Evolutionary conservation across 2,888 invertebrate genomes (phyloP).

Genomic region (Doris montereyensis): DNA sequence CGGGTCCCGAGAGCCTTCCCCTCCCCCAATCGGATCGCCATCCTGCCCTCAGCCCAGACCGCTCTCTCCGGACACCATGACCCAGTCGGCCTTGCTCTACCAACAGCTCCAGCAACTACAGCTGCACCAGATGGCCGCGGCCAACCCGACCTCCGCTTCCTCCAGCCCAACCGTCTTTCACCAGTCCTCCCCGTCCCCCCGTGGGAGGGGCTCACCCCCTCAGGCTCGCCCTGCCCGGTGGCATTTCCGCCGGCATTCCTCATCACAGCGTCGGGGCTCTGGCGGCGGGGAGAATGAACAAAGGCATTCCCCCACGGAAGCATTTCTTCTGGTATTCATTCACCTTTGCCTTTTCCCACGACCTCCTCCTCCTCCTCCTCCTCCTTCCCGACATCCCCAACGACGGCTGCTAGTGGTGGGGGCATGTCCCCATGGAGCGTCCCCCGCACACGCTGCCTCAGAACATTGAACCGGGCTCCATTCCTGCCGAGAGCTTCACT

Average conservation of each 20-base stretch:
- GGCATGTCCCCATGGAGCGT: too few relatives aligned
- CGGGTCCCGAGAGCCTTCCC: conserved; percentile 58
- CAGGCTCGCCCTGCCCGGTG: neutral
- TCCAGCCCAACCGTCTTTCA: too few relatives aligned
- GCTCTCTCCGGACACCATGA: conserved; percentile 48
- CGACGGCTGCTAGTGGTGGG: neutral
- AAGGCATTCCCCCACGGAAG: conserved; percentile 43
- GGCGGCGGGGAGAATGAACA: neutral
- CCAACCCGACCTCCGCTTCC: too few relatives aligned
- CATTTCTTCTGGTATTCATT: conserved; percentile 26
- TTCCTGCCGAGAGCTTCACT: conserved; percentile 36
- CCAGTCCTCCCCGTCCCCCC: conserved; percentile 32
- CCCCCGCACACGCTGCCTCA: neutral
- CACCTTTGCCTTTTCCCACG: conserved; percentile 8
- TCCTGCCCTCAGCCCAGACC: conserved; percentile 56
- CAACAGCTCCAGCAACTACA: conserved; percentile 74
- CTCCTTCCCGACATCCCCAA: conserved; percentile 10
- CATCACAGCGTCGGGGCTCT: conserved; percentile 45
- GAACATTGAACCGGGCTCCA: conserved; percentile 23
- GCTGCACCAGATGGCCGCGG: too few relatives aligned
- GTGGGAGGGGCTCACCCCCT: neutral
- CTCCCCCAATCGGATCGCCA: too few relatives aligned
- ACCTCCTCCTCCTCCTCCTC: neutral
- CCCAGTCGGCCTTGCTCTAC: conserved; percentile 70
- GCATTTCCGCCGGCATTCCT: conserved; percentile 35